Conservation (phyloP, 2,113 vertebrate genomes). For the Nycticorax nycticorax region DNA sequence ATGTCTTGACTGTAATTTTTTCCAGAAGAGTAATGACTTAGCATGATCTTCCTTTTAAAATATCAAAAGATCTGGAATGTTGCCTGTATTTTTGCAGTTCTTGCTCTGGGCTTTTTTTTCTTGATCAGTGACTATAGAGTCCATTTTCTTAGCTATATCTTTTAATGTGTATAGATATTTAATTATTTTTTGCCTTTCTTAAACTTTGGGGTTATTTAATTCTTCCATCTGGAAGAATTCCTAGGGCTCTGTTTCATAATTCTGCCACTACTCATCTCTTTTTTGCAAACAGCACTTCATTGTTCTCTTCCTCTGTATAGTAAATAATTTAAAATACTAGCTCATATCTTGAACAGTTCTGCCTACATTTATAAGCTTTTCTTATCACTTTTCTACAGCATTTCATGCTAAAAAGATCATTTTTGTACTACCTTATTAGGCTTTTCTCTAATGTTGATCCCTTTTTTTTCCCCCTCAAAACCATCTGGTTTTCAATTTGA, state of each 20-base stretch:
- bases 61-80: background rate
- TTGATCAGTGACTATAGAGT: background rate
- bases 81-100: background rate
- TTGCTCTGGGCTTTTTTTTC: background rate
- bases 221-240: background rate
- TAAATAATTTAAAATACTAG: background rate
- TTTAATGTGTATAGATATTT: background rate
- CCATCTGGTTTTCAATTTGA: background rate
- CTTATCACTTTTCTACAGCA: background rate
- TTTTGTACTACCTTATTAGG: background rate
- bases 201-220: background rate
- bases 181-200: background rate
- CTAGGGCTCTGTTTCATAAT: background rate
- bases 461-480: background rate
- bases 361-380: background rate
- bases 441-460: background rate
- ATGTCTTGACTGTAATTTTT: background rate
- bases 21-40: background rate
- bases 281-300: background rate
- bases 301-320: background rate
- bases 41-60: background rate
- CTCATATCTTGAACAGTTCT: background rate
- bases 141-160: background rate
- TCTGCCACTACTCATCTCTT: background rate
- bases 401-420: background rate